Percentiles rank a stretch among this genome's conserved stretches.
These are phyloP conservation scores for Orthosia incerta DNA, from an alignment of 2,888 invertebrate genomes.

Conservation along the genomic window DNA sequence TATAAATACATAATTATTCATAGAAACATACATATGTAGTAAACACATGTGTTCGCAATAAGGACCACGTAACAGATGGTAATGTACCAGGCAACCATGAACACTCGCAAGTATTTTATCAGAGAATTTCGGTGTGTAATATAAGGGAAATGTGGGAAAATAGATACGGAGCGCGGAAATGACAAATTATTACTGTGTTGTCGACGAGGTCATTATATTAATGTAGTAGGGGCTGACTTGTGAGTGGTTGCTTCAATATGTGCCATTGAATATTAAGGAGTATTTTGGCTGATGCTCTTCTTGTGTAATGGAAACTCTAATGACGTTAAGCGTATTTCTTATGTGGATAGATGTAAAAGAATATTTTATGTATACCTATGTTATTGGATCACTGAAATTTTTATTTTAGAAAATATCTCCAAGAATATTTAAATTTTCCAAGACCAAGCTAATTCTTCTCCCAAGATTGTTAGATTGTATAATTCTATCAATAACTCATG, in stretches of 20 bases:
- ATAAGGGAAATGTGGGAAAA: slow-evolving; percentile 62
- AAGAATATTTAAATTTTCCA: background rate
- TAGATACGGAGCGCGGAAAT: slow-evolving; percentile 57
- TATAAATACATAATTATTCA: slow-evolving; percentile 10
- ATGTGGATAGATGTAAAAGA: background rate
- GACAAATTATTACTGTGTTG: slow-evolving; percentile 65
- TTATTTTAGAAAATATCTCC: background rate
- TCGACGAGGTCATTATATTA: slow-evolving; percentile 49
- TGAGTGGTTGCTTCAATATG: slow-evolving; percentile 41
- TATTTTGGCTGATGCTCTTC: slow-evolving; percentile 1
- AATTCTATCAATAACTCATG: no score
- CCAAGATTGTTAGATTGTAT: no score
- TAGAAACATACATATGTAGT: background rate
- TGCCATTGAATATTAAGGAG: slow-evolving; percentile 45
- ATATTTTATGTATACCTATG: background rate
- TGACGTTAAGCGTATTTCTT: background rate
- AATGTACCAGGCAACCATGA: slow-evolving; percentile 71
- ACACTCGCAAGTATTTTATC: slow-evolving; percentile 63
- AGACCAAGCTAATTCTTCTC: no score
- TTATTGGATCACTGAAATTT: no score
- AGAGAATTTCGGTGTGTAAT: slow-evolving; percentile 65
- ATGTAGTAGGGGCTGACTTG: slow-evolving; percentile 33
- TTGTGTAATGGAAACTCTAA: background rate
- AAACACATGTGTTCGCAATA: slow-evolving; percentile 33
- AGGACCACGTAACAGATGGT: slow-evolving; percentile 66